These are phyloP conservation scores for Alexandromys oeconomus DNA, from an alignment of 2,797 vertebrate species.

Conservation along the genomic window DNA sequence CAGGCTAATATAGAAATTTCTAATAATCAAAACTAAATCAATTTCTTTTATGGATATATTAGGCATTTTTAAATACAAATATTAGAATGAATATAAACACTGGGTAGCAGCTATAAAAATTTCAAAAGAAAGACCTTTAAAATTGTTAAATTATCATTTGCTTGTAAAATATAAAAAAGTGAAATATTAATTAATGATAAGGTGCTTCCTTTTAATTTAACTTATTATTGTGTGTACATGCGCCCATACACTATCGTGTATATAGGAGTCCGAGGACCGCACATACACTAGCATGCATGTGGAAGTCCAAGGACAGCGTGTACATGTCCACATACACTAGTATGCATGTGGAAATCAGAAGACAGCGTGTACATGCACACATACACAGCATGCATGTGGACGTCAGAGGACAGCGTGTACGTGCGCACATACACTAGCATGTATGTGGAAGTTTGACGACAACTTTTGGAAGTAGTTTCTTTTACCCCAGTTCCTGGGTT, in stretches of 20 bases:
- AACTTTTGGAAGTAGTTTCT: background rate
- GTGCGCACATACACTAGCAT: no score
- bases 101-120: background rate
- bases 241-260: no score
- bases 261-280: background rate
- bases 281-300: no score
- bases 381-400: no score
- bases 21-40: slow-evolving; percentile 44
- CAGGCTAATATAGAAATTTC: background rate
- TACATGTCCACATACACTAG: no score
- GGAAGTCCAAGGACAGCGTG: fast-evolving
- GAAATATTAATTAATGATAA: background rate
- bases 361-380: no score
- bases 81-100: slow-evolving; percentile 20
- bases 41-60: slow-evolving; percentile 1
- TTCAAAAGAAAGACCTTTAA: slow-evolving; percentile 31
- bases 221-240: background rate
- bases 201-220: background rate
- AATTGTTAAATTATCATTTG: slow-evolving; percentile 20
- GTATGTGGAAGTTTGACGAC: background rate
- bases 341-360: fast-evolving
- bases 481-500: background rate
- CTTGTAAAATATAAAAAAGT: background rate
- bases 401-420: no score
- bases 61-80: slow-evolving; percentile 56